A percentile compares a stretch with the other conserved stretches of the same genome.
phyloP scores from a whole-genome alignment of 2,888 invertebrate species.

The Conomelus anceps region DNA sequence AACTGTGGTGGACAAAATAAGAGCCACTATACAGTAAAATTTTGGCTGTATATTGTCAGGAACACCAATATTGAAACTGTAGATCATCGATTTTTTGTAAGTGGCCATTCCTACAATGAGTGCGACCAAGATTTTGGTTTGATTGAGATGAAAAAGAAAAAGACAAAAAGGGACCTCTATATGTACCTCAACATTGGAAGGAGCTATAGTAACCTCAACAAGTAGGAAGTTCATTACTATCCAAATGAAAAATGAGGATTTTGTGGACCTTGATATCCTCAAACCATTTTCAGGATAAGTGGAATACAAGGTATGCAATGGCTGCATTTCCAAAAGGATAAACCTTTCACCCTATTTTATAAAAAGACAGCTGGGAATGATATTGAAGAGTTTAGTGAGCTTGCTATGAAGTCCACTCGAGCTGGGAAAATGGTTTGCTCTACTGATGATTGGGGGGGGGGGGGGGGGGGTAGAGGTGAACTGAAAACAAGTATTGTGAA shows the following conservation, averaged over 20 bases:
- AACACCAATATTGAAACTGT: slow-evolving; percentile 21
- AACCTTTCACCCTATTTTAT: neutral
- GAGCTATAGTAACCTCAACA: neutral
- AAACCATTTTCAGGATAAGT: neutral
- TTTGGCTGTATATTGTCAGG: slow-evolving; percentile 34
- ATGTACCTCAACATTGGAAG: slow-evolving; percentile 4
- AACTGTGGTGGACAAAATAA: slow-evolving; percentile 34
- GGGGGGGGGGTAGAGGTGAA: too few species aligned
- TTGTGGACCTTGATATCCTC: neutral
- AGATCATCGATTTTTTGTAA: slow-evolving; percentile 28
- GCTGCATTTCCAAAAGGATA: neutral
- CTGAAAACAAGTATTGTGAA: too few species aligned
- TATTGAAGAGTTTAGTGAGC: too few species aligned
- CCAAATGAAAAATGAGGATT: slow-evolving; percentile 5
- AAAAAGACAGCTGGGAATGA: neutral
- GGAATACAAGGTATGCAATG: neutral
- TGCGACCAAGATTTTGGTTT: slow-evolving; percentile 28
- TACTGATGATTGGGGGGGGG: too few species aligned
- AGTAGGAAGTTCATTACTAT: neutral
- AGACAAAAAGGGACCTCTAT: slow-evolving; percentile 2
- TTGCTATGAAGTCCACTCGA: too few species aligned
- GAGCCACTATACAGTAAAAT: slow-evolving; percentile 37
- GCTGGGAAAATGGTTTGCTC: too few species aligned
- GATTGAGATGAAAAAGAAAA: slow-evolving; percentile 27
- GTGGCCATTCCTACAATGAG: slow-evolving; percentile 27